Evolutionary conservation across 1,140 invertebrate genomes (phyloP).

Genomic region (Drosophila nigromelanica): DNA sequence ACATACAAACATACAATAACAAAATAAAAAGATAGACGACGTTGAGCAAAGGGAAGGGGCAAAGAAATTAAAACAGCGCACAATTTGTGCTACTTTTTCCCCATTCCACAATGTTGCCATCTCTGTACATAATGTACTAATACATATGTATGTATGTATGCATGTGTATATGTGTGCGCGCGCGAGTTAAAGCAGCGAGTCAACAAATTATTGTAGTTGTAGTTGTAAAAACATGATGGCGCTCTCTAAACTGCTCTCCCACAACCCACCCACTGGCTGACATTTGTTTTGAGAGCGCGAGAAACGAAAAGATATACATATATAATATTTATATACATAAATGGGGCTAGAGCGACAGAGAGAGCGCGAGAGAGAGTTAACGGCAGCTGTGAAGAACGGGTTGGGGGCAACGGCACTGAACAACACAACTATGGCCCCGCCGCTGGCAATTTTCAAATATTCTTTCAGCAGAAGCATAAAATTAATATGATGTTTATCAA

Average conservation of each 20-base stretch:
- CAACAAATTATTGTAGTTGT: constrained; percentile 42
- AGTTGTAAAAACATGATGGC: constrained; percentile 53
- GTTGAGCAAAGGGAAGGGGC: constrained; percentile 34
- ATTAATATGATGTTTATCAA: constrained; percentile 42
- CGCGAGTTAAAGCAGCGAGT: constrained; percentile 33
- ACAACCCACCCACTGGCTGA: constrained; percentile 52
- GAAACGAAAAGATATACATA: constrained; percentile 9
- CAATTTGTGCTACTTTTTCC: constrained; percentile 81
- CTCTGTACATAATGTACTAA: constrained; percentile 23
- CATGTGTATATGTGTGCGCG: constrained; percentile 14
- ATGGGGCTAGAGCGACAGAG: not conserved
- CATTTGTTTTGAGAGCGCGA: constrained; percentile 38
- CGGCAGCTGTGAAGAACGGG: constrained; percentile 28
- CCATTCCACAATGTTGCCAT: constrained; percentile 80
- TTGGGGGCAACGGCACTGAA: constrained; percentile 47
- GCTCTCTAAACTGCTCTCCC: constrained; percentile 47
- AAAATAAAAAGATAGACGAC: constrained; percentile 44
- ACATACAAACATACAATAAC: constrained; percentile 48
- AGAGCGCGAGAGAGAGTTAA: constrained; percentile 11
- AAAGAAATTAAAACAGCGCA: constrained; percentile 81
- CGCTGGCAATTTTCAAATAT: constrained; percentile 40
- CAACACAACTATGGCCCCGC: constrained; percentile 40
- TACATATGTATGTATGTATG: not conserved
- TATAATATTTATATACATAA: constrained; percentile 9
- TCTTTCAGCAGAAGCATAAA: constrained; percentile 35